Base-by-base conservation (phyloP, 1,140 invertebrate genomes). In the Atopsyche davidsoni region DNA sequence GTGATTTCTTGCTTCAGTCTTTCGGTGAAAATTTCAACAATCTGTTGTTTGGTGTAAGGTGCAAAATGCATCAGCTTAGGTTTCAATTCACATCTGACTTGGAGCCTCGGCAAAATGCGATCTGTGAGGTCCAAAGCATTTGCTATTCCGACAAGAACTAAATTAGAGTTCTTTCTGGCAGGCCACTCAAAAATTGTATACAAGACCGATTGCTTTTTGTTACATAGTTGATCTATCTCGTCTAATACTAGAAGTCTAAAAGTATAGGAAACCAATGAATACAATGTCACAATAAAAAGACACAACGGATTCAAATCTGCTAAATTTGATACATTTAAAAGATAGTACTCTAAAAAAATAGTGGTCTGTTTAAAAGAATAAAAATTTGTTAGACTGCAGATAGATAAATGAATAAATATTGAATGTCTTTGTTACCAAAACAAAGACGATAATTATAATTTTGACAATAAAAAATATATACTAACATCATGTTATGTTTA, bases 121-220 rank as follows among this genome's bases (percentile, higher is more conserved):
- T 96, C 89, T 0, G 92, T 96, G 23, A 98, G 75, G 76, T 98
- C 94, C 43, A 98, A 75, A n/a, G 93, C 85, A 75, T 99, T 99
- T 11, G 96, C 90, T 59, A 98, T 88, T 21, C 94, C 95, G 36
- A 98, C 78, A 2, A 99, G 71, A 49, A 96, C 78, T 0, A 98
- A 62, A 39, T 81, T 82, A 0, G 85, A 86, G 23, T 80, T 70
- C 0, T 67, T 58, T 32, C 83, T 64, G 0, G 83, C 75, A 0
- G 94, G 89, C 92, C 92, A 96, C 63, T 94, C 91, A 69, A 98
- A 98, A 53, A 98, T 82, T 1, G 84, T 85, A 66, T 97, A 97
- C 10, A 98, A 68, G 17, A 97, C 82, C 2, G 89, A 82, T 60
- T 96, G 92, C 16, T 86, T 82, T 63, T 85, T 87, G 44, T 76